Base-by-base conservation (phyloP, 2,797 vertebrate genomes). In the Toxotes lorentzi region DNA sequence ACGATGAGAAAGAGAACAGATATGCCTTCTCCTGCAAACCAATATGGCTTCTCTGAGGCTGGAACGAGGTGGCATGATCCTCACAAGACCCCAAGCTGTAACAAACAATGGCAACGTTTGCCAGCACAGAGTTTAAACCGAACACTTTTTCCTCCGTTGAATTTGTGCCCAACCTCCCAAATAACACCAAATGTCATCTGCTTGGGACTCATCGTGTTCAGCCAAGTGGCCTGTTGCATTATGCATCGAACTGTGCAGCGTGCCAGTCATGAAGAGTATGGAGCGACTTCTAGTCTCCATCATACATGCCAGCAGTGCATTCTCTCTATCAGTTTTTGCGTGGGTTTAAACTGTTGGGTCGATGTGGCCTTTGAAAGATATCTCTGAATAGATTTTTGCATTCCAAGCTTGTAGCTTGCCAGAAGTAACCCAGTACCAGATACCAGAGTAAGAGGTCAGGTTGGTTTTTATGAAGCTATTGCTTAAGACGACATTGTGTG, bases 151-250 rank as follows among this genome's bases (percentile, higher is more conserved):
- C 35, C 43, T 83, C 65, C 65, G 71, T 73, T 90, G 88, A 91
- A 65, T 89, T 74, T 81, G 68, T 88, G 82, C 81, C 89, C 81
- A 82, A 82, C 60, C 76, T 88, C 78, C 77, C 64, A 85, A 92
- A 85, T 87, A 87, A 86, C 81, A 86, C 85, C 86, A 88, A 89
- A 92, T 92, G 88, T 87, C 82, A 81, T 88, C 76, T 81, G 82
- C 89, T 91, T 76, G 84, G 81, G 79, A 67, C 77, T 86, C 41
- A 3, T 80, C 19, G 32, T 83, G 30, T 86, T 85, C 77, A 43
- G 86, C 84, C 80, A 89, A 90, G 82, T 64, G 61, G 74, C 79
- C 68, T 88, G 79, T 88, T 92, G 89, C 83, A 91, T 90, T 85
- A 91, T 91, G 77, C 82, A 89, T 79, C 54, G 24, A 85, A 70